Conservation (phyloP, 2,888 invertebrate genomes). For the Nasonovia ribisnigri region DNA sequence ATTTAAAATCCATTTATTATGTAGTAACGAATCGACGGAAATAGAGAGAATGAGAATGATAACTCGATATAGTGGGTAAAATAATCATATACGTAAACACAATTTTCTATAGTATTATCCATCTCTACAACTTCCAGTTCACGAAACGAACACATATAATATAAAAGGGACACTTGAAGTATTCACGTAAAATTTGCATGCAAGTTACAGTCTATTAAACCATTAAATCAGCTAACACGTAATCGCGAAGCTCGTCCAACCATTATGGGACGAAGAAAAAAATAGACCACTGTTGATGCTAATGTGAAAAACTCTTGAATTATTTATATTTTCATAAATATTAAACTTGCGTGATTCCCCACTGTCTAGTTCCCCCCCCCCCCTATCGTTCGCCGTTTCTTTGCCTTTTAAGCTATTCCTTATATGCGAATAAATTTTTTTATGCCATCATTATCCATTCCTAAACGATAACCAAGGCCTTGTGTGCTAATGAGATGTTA, state of each 20-base stretch:
- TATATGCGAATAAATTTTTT: background rate
- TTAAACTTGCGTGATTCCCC: constrained; percentile 45
- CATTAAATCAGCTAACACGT: constrained; percentile 29
- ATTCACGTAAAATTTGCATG: constrained; percentile 32
- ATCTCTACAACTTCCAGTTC: background rate
- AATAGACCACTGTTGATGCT: constrained; percentile 25
- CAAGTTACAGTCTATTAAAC: constrained; percentile 43
- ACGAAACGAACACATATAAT: background rate
- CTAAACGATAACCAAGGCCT: constrained; percentile 20
- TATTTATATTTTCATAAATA: constrained; percentile 55
- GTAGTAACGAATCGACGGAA: constrained; percentile 21
- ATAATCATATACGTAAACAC: background rate
- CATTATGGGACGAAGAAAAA: constrained; percentile 16
- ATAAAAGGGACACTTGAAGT: constrained; percentile 19
- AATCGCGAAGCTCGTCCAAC: constrained; percentile 4
- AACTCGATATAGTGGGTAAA: background rate
- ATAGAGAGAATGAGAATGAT: background rate
- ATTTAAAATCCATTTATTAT: background rate
- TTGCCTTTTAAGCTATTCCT: background rate
- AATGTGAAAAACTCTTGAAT: constrained; percentile 48
- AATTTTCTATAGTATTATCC: background rate
- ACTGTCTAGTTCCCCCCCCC: background rate
- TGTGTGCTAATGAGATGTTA: constrained; percentile 38
- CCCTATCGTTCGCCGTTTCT: constrained; percentile 18
- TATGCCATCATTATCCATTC: constrained; percentile 10